Conservation (phyloP, 37 sponge, comb jelly and placozoan genomes). For the Axinella damicornis region DNA sequence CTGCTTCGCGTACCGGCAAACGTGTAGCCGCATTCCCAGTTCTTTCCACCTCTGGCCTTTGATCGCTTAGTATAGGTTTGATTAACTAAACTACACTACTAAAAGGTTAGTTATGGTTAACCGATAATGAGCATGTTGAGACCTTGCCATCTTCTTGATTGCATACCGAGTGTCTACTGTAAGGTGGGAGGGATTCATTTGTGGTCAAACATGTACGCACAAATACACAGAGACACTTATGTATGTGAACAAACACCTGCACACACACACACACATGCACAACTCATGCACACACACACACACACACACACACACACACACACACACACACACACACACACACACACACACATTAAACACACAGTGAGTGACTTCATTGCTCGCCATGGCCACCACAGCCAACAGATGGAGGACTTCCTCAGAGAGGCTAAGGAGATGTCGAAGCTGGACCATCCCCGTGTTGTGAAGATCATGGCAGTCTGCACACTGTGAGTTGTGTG, state of each 20-base stretch:
- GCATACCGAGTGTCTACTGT: no score
- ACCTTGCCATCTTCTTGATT: no score
- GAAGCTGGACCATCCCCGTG: conserved; percentile 68
- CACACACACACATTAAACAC: background rate
- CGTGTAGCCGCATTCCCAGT: background rate
- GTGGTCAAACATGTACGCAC: no score
- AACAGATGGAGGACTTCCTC: conserved; percentile 88
- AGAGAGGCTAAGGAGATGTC: conserved; percentile 91
- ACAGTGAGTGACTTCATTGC: conserved; percentile 74
- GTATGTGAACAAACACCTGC: no score
- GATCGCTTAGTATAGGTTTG: no score
- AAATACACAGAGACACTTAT: no score
- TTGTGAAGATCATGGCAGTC: conserved; percentile 82
- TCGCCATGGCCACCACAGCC: conserved; percentile 71
- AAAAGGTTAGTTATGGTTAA: no score
- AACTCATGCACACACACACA: background rate
- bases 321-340: background rate
- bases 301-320: conserved; percentile 1
- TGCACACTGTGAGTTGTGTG: conserved; percentile 72
- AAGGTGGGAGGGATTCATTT: no score
- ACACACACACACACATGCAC: background rate
- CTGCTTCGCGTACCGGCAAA: no score
- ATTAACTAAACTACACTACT: no score
- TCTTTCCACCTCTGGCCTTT: no score
- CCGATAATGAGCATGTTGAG: no score